A percentile compares a stretch with the other conserved stretches of the same genome.
These are phyloP conservation scores for Aphidius ervi DNA, from an alignment of 1,140 invertebrate genomes.

Conservation along the genomic window DNA sequence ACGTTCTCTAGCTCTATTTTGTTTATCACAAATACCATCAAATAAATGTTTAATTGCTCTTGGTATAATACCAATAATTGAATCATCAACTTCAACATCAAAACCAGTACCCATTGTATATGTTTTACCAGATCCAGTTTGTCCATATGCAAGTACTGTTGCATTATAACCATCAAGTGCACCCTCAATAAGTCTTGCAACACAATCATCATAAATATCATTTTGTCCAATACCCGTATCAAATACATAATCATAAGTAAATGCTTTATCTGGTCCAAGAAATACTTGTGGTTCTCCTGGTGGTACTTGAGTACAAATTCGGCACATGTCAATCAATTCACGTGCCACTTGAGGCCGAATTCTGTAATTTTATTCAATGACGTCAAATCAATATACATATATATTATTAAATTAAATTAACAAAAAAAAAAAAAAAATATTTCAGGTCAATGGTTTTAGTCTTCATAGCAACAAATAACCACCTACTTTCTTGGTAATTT, in stretches of 20 bases:
- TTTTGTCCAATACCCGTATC: constrained; percentile 70
- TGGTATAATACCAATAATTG: constrained; percentile 80
- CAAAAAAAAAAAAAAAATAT: constrained; percentile 5
- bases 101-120: constrained; percentile 99
- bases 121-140: constrained; percentile 96
- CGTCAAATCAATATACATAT: constrained; percentile 6
- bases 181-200: constrained; percentile 79
- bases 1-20: constrained; percentile 58
- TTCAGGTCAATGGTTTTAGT: too few species aligned
- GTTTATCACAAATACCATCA: constrained; percentile 69
- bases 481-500: too few species aligned
- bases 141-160: constrained; percentile 94
- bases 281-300: constrained; percentile 86
- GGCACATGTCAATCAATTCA: constrained; percentile 92
- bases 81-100: constrained; percentile 70
- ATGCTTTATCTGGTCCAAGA: constrained; percentile 89
- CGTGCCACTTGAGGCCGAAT: constrained; percentile 90
- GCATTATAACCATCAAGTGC: constrained; percentile 92
- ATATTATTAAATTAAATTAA: constrained; percentile 16
- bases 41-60: constrained; percentile 90
- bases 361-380: constrained; percentile 56
- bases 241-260: constrained; percentile 97
- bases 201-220: constrained; percentile 86
- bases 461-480: too few species aligned
- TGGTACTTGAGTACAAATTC: constrained; percentile 85